Base-by-base conservation (phyloP, 2,888 invertebrate species). In the Lasius fuliginosus region DNA sequence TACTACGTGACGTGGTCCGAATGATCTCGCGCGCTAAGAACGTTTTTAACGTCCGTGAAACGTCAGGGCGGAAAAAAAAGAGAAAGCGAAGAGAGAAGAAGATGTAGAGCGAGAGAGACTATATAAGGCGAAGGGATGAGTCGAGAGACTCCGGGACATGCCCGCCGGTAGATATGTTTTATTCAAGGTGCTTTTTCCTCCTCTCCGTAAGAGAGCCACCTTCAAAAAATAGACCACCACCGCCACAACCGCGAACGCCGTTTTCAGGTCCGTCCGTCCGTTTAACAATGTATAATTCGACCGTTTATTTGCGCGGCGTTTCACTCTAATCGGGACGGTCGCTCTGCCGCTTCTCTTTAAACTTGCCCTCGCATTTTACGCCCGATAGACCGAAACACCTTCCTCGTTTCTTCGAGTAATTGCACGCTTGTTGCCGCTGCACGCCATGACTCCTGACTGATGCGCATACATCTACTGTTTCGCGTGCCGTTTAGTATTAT, bases 281-380 rank as follows among this genome's bases (percentile, higher is more conserved):
- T 87, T 90, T 89, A 91, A 88, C 92, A 88, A 88, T 86, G 91
- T 92, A 91, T 92, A 92, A 92, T 92, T 92, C 89, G 74, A 87
- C 84, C 89, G 88, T 92, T 90, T 90, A 86, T 90, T 90, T 86
- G 77, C 76, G 62, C 75, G 68, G 82, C n/a, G 75, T 58, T 53
- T 60, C 74, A 77, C 87, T 90, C 81, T 71, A 76, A 76, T 76
- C 82, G 64, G 77, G 85, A n/a, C 36, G 58, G 69, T 65, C 64
- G 65, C 79, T 82, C 79, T 82, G 53, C 79, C 58, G 82, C 49
- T 84, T 76, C 69, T 62, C 36, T 73, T 87, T 83, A 74, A 77
- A 74, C 77, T 56, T 12, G 64, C 40, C n/a, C 77, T 65, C 42
- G 64, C 64, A 82, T 76, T 82, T 82, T 76, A 82, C 77, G 77